phyloP scores from a whole-genome alignment of 2,888 invertebrate species.

The Phymatocera aterrima region DNA sequence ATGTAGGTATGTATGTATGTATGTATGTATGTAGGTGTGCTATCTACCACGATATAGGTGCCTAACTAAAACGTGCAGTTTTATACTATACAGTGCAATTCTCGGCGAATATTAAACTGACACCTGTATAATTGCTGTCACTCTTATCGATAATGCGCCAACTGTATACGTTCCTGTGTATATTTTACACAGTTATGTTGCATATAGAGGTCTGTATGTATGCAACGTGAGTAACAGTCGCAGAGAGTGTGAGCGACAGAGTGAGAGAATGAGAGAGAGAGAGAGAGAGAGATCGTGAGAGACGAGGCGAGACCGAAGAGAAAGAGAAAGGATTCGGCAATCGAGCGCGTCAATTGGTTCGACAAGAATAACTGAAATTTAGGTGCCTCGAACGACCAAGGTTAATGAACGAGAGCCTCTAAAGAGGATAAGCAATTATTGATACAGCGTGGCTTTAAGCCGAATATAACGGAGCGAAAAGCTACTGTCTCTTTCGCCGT shows the following conservation, averaged over 20 bases:
- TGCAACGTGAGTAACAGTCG: not conserved
- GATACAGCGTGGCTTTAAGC: constrained; percentile 19
- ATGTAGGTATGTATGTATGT: not conserved
- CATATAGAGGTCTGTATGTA: not conserved
- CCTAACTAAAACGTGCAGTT: not conserved
- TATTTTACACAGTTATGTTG: not conserved
- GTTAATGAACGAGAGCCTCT: constrained; percentile 20
- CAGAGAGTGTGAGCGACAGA: not conserved
- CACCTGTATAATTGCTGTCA: constrained; percentile 42
- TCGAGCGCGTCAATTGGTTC: constrained; percentile 2
- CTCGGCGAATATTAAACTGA: constrained; percentile 17
- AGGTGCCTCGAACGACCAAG: constrained; percentile 9
- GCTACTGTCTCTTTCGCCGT: not conserved
- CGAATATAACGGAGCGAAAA: not conserved
- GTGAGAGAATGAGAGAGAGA: not conserved
- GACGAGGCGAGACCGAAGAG: not conserved
- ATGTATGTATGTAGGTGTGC: not conserved
- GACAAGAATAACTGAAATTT: constrained; percentile 19
- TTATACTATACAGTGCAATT: not conserved
- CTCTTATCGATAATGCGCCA: constrained; percentile 41
- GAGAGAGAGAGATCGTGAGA: no score
- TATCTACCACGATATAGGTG: not conserved
- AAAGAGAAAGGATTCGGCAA: constrained; percentile 15
- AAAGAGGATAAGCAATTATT: constrained; percentile 42
- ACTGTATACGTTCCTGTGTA: not conserved